phyloP scores from a whole-genome alignment of 2,888 invertebrate genomes.

The Noctua pronuba region DNA sequence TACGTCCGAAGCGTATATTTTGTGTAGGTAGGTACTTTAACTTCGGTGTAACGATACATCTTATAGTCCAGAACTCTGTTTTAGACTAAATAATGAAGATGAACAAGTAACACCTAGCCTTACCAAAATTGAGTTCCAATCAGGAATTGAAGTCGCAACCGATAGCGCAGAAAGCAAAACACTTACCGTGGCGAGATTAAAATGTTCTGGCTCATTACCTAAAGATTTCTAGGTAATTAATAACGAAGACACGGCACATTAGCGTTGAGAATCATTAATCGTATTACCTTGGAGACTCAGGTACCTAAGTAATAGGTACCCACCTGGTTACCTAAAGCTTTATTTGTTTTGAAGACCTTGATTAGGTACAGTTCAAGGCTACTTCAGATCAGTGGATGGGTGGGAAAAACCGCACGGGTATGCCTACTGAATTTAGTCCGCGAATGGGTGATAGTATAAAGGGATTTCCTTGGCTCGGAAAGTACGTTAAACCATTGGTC shows the following conservation, averaged over 20 bases:
- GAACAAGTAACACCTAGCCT: neutral
- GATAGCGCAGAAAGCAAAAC: slow-evolving; percentile 4
- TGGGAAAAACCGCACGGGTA: neutral
- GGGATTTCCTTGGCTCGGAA: neutral
- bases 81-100: neutral
- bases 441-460: neutral
- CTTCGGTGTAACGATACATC: neutral
- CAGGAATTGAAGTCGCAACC: slow-evolving; percentile 4
- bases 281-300: slow-evolving; percentile 13
- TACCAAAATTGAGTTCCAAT: neutral
- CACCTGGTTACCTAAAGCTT: neutral
- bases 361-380: neutral
- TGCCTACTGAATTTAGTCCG: neutral
- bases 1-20: neutral
- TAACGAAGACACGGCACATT: slow-evolving; percentile 41
- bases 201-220: slow-evolving; percentile 54
- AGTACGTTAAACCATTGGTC: too few species aligned
- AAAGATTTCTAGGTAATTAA: slow-evolving; percentile 58
- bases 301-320: neutral
- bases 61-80: neutral
- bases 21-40: neutral
- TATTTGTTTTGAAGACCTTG: neutral
- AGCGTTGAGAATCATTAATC: slow-evolving; percentile 39
- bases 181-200: slow-evolving; percentile 37
- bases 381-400: neutral